phyloP scores from a whole-genome alignment of 2,797 vertebrate genomes.

The Hippocampus kuda region DNA sequence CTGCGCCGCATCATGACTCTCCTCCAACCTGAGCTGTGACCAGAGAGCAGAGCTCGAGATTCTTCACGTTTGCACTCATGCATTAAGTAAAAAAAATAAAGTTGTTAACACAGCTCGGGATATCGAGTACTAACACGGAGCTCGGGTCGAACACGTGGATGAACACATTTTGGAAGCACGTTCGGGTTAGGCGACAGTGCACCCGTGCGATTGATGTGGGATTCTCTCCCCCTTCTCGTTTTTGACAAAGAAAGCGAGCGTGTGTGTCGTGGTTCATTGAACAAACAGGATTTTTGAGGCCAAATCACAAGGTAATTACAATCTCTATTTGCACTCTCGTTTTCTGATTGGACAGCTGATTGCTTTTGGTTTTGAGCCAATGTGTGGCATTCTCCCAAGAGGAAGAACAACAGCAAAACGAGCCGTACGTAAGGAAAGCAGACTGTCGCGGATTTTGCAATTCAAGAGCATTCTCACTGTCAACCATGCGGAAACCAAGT shows the following conservation, averaged over 20 bases:
- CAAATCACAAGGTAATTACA: neutral
- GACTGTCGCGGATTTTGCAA: neutral
- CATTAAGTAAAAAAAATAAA: neutral
- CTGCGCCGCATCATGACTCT: conserved; percentile 54
- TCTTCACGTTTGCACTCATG: conserved; percentile 20
- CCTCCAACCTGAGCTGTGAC: conserved; percentile 52
- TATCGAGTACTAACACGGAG: neutral
- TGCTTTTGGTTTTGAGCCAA: neutral
- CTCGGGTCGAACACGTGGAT: neutral
- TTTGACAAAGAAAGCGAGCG: neutral
- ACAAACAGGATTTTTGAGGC: neutral
- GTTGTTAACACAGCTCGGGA: neutral
- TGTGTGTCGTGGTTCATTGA: neutral
- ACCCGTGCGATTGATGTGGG: no score
- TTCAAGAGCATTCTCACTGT: neutral
- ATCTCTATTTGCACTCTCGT: neutral
- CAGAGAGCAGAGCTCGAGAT: conserved; percentile 34
- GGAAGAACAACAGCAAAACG: neutral
- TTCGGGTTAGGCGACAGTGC: neutral
- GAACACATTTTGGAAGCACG: neutral
- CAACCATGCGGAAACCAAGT: no score
- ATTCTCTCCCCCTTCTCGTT: neutral
- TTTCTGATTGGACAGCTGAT: neutral
- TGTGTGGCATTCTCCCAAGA: neutral
- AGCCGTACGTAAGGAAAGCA: neutral